phyloP scores from a whole-genome alignment of 2,113 vertebrate species.

The Carassius carassius region DNA sequence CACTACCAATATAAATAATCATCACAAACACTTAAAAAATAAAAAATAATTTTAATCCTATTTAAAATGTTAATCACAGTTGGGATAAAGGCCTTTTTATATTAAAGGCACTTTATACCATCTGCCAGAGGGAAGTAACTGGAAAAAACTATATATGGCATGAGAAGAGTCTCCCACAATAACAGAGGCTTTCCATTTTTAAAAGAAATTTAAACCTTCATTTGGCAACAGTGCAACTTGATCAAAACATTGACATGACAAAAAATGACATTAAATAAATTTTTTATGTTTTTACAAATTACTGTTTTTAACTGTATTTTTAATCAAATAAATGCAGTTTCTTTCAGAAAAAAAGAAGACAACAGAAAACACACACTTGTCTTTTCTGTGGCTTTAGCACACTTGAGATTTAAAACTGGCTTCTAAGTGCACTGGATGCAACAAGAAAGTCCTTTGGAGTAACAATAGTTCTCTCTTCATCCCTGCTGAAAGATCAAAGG shows the following conservation, averaged over 20 bases:
- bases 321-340: background rate
- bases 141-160: too few species aligned
- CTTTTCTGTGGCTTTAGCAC: conserved; percentile 19
- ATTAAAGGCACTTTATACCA: too few species aligned
- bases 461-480: conserved; percentile 14
- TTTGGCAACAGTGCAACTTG: background rate
- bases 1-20: too few species aligned
- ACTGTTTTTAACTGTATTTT: background rate
- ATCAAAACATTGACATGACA: background rate
- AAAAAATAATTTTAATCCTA: too few species aligned
- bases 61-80: too few species aligned
- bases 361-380: background rate
- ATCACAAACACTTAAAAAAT: too few species aligned
- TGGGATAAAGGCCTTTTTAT: too few species aligned
- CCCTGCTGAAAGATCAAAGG: conserved; percentile 40
- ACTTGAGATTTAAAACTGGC: conserved; percentile 14
- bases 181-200: too few species aligned
- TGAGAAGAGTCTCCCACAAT: too few species aligned
- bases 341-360: background rate
- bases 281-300: background rate
- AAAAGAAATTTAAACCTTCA: too few species aligned
- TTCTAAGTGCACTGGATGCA: background rate
- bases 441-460: background rate
- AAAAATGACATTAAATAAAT: background rate
- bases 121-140: too few species aligned